Conservation (phyloP, 2,797 vertebrate species). For the Acanthurus lineatus region DNA sequence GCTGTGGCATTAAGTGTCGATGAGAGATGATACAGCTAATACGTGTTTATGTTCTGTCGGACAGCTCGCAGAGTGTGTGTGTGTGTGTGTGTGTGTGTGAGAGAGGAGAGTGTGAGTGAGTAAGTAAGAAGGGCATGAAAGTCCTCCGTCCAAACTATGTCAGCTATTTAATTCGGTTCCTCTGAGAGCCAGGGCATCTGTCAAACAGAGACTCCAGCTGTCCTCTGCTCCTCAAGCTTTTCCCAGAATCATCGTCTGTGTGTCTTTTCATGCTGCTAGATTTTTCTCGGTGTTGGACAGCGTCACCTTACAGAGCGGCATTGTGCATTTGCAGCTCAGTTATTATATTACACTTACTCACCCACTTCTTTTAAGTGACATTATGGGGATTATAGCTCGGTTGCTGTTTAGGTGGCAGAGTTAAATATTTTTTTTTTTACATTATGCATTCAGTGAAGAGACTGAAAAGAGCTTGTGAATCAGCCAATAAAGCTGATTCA, state of each 20-base stretch:
- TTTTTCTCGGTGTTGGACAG: constrained; percentile 21
- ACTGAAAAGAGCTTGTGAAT: too few relatives aligned
- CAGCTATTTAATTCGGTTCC: constrained; percentile 66
- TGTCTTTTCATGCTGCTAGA: constrained; percentile 1
- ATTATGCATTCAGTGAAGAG: too few relatives aligned
- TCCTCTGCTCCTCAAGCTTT: constrained; percentile 49
- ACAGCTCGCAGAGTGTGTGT: constrained; percentile 41
- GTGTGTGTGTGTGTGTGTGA: constrained; percentile 7
- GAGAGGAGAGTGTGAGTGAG: constrained; percentile 26
- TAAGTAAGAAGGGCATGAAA: constrained; percentile 61
- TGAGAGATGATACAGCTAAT: constrained; percentile 75
- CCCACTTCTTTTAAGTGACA: neutral
- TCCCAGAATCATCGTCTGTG: constrained; percentile 47
- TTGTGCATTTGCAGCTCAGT: constrained; percentile 2
- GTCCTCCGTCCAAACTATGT: constrained; percentile 73
- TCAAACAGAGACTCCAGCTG: constrained; percentile 76
- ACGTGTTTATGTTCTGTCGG: constrained; percentile 76
- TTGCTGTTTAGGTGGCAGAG: neutral
- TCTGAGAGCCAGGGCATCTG: constrained; percentile 69
- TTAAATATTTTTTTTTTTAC: too few relatives aligned
- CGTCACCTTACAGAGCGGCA: constrained; percentile 17
- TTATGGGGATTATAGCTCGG: neutral
- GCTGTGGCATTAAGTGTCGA: constrained; percentile 63
- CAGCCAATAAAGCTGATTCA: too few relatives aligned
- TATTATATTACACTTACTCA: neutral